A percentile compares a stretch with the other conserved stretches of the same genome.
Conservation (phyloP, 1,140 invertebrate species). For the Drosophila pseudoobscura region DNA sequence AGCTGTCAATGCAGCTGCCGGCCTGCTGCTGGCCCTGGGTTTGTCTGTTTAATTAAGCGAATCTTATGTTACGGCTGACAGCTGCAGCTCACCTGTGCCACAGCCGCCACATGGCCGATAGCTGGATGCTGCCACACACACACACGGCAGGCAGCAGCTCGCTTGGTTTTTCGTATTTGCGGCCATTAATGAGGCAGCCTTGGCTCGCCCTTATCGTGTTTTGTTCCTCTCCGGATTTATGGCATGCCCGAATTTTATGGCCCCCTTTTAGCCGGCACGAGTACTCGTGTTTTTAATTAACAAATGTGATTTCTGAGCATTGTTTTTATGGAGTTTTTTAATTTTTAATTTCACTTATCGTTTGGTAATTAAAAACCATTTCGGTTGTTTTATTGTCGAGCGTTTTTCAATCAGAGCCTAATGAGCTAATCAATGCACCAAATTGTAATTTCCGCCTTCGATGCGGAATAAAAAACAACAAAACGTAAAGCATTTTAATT, state of each 20-base stretch:
- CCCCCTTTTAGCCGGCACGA: neutral
- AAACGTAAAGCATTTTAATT: constrained; percentile 62
- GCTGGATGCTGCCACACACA: neutral
- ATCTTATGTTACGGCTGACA: constrained; percentile 40
- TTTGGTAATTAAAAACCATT: constrained; percentile 62
- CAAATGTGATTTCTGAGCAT: constrained; percentile 10
- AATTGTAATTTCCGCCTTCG: constrained; percentile 65
- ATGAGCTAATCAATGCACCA: constrained; percentile 74
- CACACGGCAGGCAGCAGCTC: neutral
- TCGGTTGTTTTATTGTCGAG: constrained; percentile 56
- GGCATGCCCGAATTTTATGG: constrained; percentile 40
- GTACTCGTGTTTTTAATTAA: constrained; percentile 37
- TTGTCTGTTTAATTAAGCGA: constrained; percentile 53
- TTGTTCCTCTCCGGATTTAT: constrained; percentile 38
- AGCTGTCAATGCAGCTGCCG: constrained; percentile 38
- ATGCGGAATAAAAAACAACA: neutral
- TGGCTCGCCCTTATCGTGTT: constrained; percentile 44
- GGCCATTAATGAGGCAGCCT: constrained; percentile 40
- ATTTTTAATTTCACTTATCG: constrained; percentile 57
- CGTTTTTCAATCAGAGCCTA: constrained; percentile 72
- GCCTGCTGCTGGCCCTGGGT: constrained; percentile 16
- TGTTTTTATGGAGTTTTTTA: constrained; percentile 43
- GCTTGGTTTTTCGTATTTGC: neutral
- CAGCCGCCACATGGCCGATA: neutral
- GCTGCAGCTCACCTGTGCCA: constrained; percentile 38